Evolutionary conservation across 2,797 vertebrate genomes (phyloP), one percentile per base, ranked within the genome.

Genomic region (Arvicola amphibius): DNA sequence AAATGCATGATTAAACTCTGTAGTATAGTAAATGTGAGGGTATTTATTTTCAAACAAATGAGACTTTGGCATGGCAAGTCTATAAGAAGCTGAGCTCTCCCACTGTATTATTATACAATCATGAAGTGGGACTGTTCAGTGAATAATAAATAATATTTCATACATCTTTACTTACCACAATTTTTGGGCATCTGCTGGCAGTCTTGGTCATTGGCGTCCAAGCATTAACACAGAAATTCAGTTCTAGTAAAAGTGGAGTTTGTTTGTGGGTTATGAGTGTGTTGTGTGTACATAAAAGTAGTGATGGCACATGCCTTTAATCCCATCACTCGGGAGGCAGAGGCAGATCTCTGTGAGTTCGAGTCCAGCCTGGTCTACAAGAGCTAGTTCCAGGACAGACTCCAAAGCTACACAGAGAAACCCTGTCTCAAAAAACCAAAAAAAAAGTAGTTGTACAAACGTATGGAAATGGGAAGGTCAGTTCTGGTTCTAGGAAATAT

Each of bases 111-210:
- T 69, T 91, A 34, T 3, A 37, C 61, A 8, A 46, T 77, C 77
- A 67, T 56, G 14, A 12, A 14, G 12, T n/a, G 7, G 25, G 11
- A 7, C 23, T 80, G 48, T 67, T 74, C 48, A 40, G 11, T 91
- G 40, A 61, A 59, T 8, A 67, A 56, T 32, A n/a, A 21, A 91
- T 34, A 61, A 81, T 80, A 77, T 91, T 96, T 91, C 88, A 77
- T 61, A 87, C 51, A 61, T 43, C 76, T 87, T 81, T 91, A 76
- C 19, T 61, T 48, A n/a, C 34, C 53, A 74, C 19, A 81, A 23
- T 17, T 56, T 93, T 80, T 46, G 69, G 34, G 6, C 17, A 80
- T 93, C 32, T 48, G 73, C 46, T 81, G 21, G 10, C 40, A 91
- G 46, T 3, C 63, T 53, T 86, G 65, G 29, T n/a, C 79, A 90